Base-by-base conservation (phyloP, 2,113 vertebrate species). In the Apaloderma vittatum region DNA sequence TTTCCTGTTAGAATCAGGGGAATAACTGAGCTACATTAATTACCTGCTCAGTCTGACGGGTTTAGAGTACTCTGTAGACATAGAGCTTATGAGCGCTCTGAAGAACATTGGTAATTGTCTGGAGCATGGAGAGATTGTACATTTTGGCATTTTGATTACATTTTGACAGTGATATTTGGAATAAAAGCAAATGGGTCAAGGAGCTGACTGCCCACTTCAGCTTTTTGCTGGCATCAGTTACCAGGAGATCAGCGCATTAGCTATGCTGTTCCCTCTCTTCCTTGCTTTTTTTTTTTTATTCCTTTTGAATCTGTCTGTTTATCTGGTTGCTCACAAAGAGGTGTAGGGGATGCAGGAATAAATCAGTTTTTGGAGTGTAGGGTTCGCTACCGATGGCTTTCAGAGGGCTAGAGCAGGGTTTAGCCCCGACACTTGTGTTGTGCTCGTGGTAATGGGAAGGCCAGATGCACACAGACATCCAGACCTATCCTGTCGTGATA, bases 1-100 rank as follows among this genome's bases (percentile, higher is more conserved):
- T 70, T 97, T 97, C 97, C 97, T 97, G 92, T 76, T 21, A 55
- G 71, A 46, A 18, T 18, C 6, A 66, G 70, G 74, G 62, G 21
- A 95, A 10, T 37, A 58, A 67, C 73, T 85, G 89, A 75, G 88
- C 88, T 58, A 3, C 15, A 2, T 22, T 80, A 16, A 54, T 63
- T 81, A 76, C 88, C 77, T 96, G 90, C 66, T 71, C 21, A 19
- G 55, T 34, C 51, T 51, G 54, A 32, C 2, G 3, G 46, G 3
- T 59, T 45, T 27, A 34, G 65, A 22, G 43, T 9, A 2, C 20
- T 15, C 46, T 82, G 75, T 14, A 43, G n/a, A 1, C 86, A 20
- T 37, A 29, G 82, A 86, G 70, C 23, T 32, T 14, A 32, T 19
- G 59, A 29, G 4, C 32, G 2, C 68, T 6, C n/a, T 32, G 80